Percentiles rank a stretch among this genome's conserved stretches.
Evolutionary conservation across 1,140 invertebrate genomes (phyloP).

Genomic region (Bombus balteatus): DNA sequence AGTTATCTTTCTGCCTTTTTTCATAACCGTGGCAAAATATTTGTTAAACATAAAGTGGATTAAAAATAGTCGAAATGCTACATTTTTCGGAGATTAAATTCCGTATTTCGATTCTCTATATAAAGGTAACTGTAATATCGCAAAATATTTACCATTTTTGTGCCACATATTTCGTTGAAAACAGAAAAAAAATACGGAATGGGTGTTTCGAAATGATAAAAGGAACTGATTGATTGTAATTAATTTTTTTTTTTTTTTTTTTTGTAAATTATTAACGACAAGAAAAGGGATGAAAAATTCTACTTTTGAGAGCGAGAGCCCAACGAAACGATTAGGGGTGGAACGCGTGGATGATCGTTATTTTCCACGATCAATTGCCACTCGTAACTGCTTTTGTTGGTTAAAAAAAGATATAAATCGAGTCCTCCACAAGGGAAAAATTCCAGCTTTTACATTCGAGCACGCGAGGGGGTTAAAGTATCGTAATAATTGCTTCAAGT

Average conservation of each 20-base stretch:
- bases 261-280: not conserved
- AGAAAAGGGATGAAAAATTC: not conserved
- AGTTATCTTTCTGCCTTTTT: not conserved
- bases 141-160: not conserved
- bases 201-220: not conserved
- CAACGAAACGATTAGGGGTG: not conserved
- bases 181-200: not conserved
- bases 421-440: conserved; percentile 10
- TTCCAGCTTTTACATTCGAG: conserved; percentile 23
- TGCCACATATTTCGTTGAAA: not conserved
- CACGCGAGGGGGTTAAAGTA: not conserved
- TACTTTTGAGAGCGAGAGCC: not conserved
- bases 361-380: conserved; percentile 25
- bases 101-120: not conserved
- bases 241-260: not conserved
- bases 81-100: not conserved
- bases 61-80: not conserved
- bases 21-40: not conserved
- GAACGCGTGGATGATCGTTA: conserved; percentile 10
- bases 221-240: not conserved
- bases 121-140: not conserved
- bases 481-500: conserved; percentile 34
- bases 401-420: conserved; percentile 20
- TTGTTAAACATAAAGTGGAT: not conserved
- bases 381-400: conserved; percentile 10